Percentiles rank a stretch among this genome's conserved stretches.
Evolutionary conservation across 2,888 invertebrate species (phyloP).

Genomic region (Dermolepida albohirtum): DNA sequence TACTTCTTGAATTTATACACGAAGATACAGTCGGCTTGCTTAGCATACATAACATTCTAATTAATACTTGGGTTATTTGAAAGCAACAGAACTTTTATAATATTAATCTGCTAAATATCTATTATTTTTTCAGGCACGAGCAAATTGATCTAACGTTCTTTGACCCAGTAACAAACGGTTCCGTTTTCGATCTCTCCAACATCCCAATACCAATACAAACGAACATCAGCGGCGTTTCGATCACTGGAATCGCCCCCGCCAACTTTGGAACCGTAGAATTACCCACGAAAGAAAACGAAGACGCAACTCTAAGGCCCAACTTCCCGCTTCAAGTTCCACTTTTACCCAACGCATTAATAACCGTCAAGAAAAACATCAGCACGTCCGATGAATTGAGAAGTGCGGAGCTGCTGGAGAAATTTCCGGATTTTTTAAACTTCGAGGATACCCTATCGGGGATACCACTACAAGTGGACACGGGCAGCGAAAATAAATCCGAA

Average conservation of each 20-base stretch:
- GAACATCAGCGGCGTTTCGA: constrained; percentile 67
- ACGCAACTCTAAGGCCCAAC: constrained; percentile 46
- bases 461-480: constrained; percentile 28
- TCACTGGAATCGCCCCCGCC: constrained; percentile 68
- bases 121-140: constrained; percentile 64
- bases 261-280: constrained; percentile 62
- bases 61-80: no score
- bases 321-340: constrained; percentile 49
- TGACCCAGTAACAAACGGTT: constrained; percentile 66
- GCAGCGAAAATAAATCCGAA: not conserved
- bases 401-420: constrained; percentile 51
- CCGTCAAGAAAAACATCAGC: constrained; percentile 58
- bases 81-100: not conserved
- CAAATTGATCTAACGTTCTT: constrained; percentile 69
- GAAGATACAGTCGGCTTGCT: no score
- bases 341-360: constrained; percentile 58
- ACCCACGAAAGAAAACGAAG: constrained; percentile 49
- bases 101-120: not conserved
- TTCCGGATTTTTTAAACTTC: constrained; percentile 27
- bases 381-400: constrained; percentile 55
- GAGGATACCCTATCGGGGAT: constrained; percentile 31
- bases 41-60: no score
- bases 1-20: no score
- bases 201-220: constrained; percentile 70
- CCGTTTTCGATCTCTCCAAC: constrained; percentile 67